Percentiles rank a stretch among this genome's conserved stretches.
These are phyloP conservation scores for Pomacea maculata DNA, from an alignment of 1,140 invertebrate species.

Conservation along the genomic window DNA sequence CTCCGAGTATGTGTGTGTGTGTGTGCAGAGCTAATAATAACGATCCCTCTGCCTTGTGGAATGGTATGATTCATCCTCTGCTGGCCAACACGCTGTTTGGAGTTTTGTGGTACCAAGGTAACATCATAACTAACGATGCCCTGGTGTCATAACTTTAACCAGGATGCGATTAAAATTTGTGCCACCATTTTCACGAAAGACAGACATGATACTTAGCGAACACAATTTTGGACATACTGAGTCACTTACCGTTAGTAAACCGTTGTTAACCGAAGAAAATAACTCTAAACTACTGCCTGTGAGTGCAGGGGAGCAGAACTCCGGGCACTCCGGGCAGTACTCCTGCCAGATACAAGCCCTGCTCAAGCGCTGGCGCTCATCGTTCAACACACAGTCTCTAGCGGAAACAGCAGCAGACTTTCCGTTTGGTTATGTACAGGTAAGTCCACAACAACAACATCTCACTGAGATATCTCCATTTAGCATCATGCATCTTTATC, in stretches of 20 bases:
- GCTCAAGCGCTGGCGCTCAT: slow-evolving; percentile 32
- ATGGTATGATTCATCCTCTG: slow-evolving; percentile 54
- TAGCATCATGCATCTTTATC: too few relatives aligned
- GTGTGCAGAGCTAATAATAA: neutral
- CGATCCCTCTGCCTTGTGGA: slow-evolving; percentile 38
- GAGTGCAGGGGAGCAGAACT: slow-evolving; percentile 6
- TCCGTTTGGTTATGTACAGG: slow-evolving; percentile 46
- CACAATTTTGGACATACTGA: too few relatives aligned
- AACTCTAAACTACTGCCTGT: too few relatives aligned
- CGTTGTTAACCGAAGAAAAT: too few relatives aligned
- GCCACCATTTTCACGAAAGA: too few relatives aligned
- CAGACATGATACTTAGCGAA: too few relatives aligned
- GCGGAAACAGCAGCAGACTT: slow-evolving; percentile 29
- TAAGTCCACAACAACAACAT: neutral
- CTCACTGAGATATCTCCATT: too few relatives aligned
- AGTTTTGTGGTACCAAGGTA: slow-evolving; percentile 46
- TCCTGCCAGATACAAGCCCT: slow-evolving; percentile 33
- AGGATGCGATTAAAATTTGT: too few relatives aligned
- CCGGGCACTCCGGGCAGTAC: slow-evolving; percentile 21
- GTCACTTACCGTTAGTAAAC: too few relatives aligned
- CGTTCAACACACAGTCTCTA: slow-evolving; percentile 17
- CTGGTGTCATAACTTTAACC: too few relatives aligned
- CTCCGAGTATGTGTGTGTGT: neutral
- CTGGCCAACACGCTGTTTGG: slow-evolving; percentile 46
- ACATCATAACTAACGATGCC: neutral